Base-by-base conservation (phyloP, 2,888 invertebrate genomes). In the Pogonocherus hispidulus region DNA sequence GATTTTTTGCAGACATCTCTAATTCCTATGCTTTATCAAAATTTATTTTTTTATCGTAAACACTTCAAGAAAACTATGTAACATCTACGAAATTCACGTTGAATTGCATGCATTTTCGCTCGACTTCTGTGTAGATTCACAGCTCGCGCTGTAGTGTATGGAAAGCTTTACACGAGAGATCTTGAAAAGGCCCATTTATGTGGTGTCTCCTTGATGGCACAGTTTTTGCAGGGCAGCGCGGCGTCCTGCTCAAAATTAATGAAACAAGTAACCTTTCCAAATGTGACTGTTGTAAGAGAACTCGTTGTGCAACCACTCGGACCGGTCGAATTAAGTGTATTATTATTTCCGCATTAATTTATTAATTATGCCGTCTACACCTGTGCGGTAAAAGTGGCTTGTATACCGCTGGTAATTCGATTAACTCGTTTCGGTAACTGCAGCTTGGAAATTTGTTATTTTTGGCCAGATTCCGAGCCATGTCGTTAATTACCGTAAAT, bases 351-450 rank as follows among this genome's bases (percentile, higher is more conserved):
- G 55, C 55, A 52, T 52, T 52, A 32, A 8, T 27, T 16, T 37
- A 52, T 52, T 52, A 52, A 52, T 52, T 52, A 52, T 18, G 32
- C 8, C 52, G 55, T 55, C 55, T 41, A 37, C 55, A 55, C 55
- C 55, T 55, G 55, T 55, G 37, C 19, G 37, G 55, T 19, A 55
- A 55, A 41, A 55, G 20, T n/a, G 2, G 54, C 18, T 35, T 6
- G 6, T 20, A 41, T 20, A 27, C 16, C 18, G n/a, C n/a, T n/a
- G 20, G 35, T 35, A 16, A 18, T 8, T 37, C 20, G n/a, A 22
- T 35, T 55, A 35, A 35, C 37, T n/a, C 11, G 9, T 27, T 27
- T 23, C 20, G n/a, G 49, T 23, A n/a, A n/a, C n/a, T n/a, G n/a
- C n/a, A n/a, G 22, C 5, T 5, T 14, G 51, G 32, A 32, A 11